Conservation (phyloP, 2,797 vertebrate genomes). For the Propithecus perrieri region DNA sequence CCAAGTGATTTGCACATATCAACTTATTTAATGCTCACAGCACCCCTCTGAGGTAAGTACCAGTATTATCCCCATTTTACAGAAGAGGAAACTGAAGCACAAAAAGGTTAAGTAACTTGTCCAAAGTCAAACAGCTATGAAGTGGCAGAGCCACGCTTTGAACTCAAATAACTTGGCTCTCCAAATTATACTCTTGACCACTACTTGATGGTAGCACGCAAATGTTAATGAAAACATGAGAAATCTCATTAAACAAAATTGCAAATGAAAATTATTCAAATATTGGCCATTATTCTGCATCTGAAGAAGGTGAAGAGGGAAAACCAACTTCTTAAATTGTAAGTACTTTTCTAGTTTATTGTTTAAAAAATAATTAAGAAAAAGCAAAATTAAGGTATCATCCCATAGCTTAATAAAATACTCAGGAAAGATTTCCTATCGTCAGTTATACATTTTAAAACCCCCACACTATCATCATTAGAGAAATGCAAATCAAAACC, state of each 20-base stretch:
- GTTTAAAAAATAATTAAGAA: neutral
- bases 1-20: neutral
- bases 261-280: conserved; percentile 3
- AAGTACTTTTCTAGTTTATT: neutral
- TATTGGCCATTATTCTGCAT: neutral
- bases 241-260: neutral
- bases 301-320: neutral
- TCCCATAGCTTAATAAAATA: neutral
- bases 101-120: neutral
- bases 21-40: neutral
- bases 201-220: neutral
- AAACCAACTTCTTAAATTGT: neutral
- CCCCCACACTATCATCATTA: neutral
- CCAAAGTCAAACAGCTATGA: neutral
- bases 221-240: neutral
- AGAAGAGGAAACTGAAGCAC: neutral
- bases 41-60: neutral
- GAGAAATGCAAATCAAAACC: neutral
- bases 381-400: neutral
- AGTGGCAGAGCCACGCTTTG: neutral
- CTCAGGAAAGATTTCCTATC: neutral
- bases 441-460: conserved; percentile 12
- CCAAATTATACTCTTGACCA: neutral
- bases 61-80: neutral
- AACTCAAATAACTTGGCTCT: neutral